phyloP scores from a whole-genome alignment of 92 coral and sea anemone genomes.

The Phenganax subtilis region DNA sequence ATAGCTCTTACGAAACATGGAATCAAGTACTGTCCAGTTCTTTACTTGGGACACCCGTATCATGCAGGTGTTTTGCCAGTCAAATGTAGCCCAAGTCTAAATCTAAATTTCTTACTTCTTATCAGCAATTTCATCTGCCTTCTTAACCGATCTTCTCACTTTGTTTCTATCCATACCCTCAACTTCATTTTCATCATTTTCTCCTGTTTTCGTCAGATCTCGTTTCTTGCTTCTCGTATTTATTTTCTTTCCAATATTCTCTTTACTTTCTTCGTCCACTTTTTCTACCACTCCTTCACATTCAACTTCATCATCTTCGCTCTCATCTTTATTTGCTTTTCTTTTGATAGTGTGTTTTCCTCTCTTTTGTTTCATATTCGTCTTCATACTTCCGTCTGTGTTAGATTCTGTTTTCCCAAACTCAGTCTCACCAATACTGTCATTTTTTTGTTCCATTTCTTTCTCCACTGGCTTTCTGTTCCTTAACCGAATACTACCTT shows the following conservation, averaged over 20 bases:
- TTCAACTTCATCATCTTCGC: not conserved
- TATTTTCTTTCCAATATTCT: not conserved
- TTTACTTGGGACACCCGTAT: too few species aligned
- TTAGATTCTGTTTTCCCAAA: not conserved
- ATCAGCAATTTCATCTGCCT: not conserved
- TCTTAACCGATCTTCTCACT: not conserved
- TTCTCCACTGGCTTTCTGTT: too few species aligned
- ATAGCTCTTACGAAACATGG: not conserved
- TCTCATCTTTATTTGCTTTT: not conserved
- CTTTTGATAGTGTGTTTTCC: not conserved
- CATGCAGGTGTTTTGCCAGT: not conserved
- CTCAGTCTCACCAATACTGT: not conserved
- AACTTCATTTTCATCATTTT: not conserved
- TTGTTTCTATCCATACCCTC: not conserved
- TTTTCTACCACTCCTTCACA: not conserved
- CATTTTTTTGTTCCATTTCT: too few species aligned
- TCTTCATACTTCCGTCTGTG: not conserved
- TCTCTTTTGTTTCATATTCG: not conserved
- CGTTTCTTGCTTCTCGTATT: conserved; percentile 2
- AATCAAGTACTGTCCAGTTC: too few species aligned
- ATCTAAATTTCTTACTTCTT: not conserved
- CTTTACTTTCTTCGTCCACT: not conserved
- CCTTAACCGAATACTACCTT: too few species aligned
- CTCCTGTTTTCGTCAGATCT: not conserved
- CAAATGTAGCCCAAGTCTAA: not conserved